These are phyloP conservation scores for Odontomyia ornata DNA, from an alignment of 2,888 invertebrate species.

Conservation along the genomic window DNA sequence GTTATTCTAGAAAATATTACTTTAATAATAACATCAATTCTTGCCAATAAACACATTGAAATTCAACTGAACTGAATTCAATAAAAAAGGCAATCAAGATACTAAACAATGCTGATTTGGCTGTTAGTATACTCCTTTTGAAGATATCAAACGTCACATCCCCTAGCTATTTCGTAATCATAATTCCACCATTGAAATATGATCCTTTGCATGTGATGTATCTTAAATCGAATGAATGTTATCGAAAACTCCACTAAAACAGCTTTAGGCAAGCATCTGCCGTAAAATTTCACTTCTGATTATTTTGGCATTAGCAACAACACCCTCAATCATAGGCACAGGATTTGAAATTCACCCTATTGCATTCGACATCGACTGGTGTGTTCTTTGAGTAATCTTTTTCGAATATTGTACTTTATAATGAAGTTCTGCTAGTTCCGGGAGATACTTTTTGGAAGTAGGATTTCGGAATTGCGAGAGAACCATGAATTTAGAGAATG, in stretches of 20 bases:
- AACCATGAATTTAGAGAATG: neutral
- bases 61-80: no score
- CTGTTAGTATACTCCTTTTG: no score
- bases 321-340: conserved; percentile 40
- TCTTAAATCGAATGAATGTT: neutral
- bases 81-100: no score
- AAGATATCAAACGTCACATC: no score
- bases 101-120: no score
- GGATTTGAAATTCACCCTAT: neutral
- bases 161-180: neutral
- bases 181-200: neutral
- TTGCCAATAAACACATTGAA: no score
- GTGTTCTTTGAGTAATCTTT: neutral
- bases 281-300: conserved; percentile 46
- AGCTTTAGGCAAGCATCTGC: conserved; percentile 46
- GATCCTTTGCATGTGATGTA: neutral
- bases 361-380: no score
- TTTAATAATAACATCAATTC: no score
- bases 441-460: neutral
- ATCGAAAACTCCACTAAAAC: conserved; percentile 17
- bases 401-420: neutral
- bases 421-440: neutral
- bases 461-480: neutral
- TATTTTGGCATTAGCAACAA: conserved; percentile 45
- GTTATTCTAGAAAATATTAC: no score